Conservation (phyloP, 2,113 vertebrate genomes). For the Phylloscopus trochilus region DNA sequence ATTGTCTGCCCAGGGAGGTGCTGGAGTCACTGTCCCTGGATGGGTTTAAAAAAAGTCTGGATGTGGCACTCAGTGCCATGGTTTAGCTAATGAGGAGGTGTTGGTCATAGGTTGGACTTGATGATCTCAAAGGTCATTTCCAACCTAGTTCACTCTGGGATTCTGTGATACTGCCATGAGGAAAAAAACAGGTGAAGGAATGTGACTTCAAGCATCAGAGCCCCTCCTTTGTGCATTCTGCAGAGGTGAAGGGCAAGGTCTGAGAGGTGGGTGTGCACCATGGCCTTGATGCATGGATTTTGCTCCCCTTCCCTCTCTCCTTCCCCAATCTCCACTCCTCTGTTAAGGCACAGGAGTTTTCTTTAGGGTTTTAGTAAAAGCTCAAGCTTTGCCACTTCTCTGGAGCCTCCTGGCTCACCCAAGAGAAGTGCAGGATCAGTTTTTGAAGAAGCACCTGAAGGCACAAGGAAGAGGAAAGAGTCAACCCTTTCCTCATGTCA, state of each 20-base stretch:
- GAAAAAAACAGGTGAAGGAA: background rate
- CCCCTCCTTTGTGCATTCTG: background rate
- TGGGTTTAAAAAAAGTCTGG: background rate
- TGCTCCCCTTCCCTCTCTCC: background rate
- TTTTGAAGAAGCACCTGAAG: background rate
- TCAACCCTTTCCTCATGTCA: background rate
- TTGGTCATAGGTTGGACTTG: background rate
- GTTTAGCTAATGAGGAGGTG: background rate
- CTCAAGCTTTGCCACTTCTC: background rate
- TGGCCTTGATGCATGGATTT: background rate
- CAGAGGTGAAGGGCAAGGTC: background rate
- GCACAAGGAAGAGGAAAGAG: background rate
- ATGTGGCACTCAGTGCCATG: background rate
- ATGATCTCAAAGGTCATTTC: background rate
- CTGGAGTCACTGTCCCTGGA: background rate
- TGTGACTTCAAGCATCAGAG: background rate
- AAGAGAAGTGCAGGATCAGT: background rate
- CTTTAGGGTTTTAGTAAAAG: background rate
- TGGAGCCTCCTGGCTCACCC: background rate
- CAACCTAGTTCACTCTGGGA: background rate
- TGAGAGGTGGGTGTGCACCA: background rate
- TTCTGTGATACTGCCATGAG: background rate
- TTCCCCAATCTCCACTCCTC: background rate
- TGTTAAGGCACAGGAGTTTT: accelerated
- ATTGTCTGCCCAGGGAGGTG: background rate